A percentile compares a stretch with the other conserved stretches of the same genome.
Conservation (phyloP, 2,113 vertebrate species). For the Saccopteryx bilineata region DNA sequence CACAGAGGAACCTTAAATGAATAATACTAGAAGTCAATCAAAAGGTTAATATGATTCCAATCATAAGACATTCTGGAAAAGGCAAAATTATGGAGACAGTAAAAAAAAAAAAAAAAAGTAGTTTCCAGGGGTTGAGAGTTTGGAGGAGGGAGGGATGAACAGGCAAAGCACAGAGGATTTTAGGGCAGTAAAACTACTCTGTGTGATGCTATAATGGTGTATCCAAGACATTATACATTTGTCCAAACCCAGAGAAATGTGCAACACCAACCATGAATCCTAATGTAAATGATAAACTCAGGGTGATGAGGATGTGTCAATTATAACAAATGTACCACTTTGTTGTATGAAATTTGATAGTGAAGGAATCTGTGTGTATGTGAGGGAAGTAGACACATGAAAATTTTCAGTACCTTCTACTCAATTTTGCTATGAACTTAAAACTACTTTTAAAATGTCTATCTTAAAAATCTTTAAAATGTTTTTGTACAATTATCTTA, state of each 20-base stretch:
- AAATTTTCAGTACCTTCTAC: background rate
- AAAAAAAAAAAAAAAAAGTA: background rate
- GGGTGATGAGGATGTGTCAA: background rate
- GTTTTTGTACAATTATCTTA: conserved; percentile 30
- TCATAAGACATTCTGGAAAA: background rate
- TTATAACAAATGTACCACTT: background rate
- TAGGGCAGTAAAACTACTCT: background rate
- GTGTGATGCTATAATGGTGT: background rate
- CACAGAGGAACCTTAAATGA: background rate
- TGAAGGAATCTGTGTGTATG: background rate
- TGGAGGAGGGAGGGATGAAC: background rate
- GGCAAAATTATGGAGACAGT: background rate
- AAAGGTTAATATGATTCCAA: conserved; percentile 5
- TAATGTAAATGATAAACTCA: background rate
- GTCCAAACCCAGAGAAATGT: background rate
- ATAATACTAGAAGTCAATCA: background rate
- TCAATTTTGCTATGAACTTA: background rate
- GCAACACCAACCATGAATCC: background rate
- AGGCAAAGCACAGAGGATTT: background rate
- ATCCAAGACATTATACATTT: background rate
- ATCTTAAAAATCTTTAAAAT: background rate
- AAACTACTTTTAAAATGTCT: background rate
- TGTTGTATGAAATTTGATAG: background rate
- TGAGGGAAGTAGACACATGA: background rate
- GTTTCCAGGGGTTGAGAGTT: background rate